Evolutionary conservation across 2,113 vertebrate species (phyloP), one percentile per base, ranked within the genome.

Genomic region (Muntiacus muntjak): DNA sequence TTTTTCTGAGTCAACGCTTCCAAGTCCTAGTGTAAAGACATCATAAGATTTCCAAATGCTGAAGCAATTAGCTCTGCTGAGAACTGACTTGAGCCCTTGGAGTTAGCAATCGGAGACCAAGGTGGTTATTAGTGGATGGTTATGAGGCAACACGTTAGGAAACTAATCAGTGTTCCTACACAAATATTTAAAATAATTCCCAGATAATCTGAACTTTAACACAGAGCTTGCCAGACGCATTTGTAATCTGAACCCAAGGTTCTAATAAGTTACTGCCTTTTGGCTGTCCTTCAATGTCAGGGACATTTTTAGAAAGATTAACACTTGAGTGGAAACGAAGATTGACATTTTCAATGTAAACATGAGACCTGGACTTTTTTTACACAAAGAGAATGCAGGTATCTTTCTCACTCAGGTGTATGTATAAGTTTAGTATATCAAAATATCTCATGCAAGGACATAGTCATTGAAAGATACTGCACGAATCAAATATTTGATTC

Each of bases 151-250:
- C 83, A 23, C 2, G 1, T 78, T 62, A 89, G 95, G 85, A 95
- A 96, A 97, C 89, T 97, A 95, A 97, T 97, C 97, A 90, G 94
- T 57, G 45, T 92, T 96, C 74, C 83, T 95, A 76, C 78, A 85
- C 95, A 98, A 98, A 98, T 97, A 97, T 97, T 97, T 97, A 95
- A 98, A 97, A 97, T 94, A 89, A 98, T 97, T 97, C 79, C 8
- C 43, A 96, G 96, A 98, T 93, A 91, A 97, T 96, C 60, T 96
- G 94, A 97, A 94, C 97, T 93, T 83, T 89, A 97, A 98, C 90
- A 95, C 84, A 23, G 89, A 97, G 74, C 95, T 71, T 85, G 89
- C 93, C 94, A 92, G 92, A 97, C 26, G 21, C 47, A 84, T 94
- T 78, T 97, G 93, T 95, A 96, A 98, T 87, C 93, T 94, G 95